Percentiles rank a stretch among this genome's conserved stretches.
phyloP scores from a whole-genome alignment of 2,113 vertebrate genomes.

The Dasypus novemcinctus region DNA sequence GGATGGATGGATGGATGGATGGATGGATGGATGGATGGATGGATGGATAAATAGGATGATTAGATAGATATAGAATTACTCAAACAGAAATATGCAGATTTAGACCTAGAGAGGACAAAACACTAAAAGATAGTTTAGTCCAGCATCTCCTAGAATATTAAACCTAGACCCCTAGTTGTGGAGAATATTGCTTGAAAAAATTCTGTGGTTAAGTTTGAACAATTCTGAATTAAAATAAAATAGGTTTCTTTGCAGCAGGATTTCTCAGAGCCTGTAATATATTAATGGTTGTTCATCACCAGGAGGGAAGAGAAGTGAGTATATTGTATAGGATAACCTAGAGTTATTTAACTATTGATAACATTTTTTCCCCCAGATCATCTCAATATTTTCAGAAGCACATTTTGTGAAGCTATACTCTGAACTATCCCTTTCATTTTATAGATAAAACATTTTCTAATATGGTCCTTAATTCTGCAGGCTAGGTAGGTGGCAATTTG shows the following conservation, averaged over 20 bases:
- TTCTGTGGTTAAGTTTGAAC: constrained; percentile 21
- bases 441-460: constrained; percentile 17
- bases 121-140: background rate
- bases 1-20: too few relatives aligned
- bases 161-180: background rate
- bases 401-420: background rate
- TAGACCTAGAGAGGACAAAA: background rate
- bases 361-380: background rate
- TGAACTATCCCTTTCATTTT: constrained; percentile 6
- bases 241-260: background rate
- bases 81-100: constrained; percentile 20
- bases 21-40: too few relatives aligned
- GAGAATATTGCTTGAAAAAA: background rate
- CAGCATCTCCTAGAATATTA: background rate
- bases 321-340: background rate
- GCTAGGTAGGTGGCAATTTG: background rate
- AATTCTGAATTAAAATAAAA: constrained; percentile 13
- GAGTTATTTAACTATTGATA: background rate
- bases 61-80: too few relatives aligned
- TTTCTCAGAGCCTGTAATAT: constrained; percentile 43
- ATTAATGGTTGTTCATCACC: background rate
- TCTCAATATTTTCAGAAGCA: constrained; percentile 24
- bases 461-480: constrained; percentile 34
- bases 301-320: background rate
- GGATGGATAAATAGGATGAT: too few relatives aligned